These are phyloP conservation scores for Argyrosomus regius DNA, from an alignment of 2,797 vertebrate genomes.

Conservation along the genomic window DNA sequence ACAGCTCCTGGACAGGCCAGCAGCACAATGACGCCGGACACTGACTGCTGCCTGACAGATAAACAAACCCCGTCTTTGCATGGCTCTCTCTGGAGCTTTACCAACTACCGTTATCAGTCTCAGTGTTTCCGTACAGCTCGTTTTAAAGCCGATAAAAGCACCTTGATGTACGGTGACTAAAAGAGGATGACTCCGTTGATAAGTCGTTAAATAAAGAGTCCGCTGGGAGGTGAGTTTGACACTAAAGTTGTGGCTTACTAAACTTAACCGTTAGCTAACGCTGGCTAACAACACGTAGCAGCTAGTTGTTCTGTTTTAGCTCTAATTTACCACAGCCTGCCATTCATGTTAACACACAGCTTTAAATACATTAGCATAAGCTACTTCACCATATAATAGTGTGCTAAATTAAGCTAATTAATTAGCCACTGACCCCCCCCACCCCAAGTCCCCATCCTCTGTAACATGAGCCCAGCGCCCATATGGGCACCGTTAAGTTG, in stretches of 20 bases:
- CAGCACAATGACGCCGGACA: conserved; percentile 47
- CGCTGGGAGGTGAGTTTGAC: conserved; percentile 71
- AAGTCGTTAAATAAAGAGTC: conserved; percentile 31
- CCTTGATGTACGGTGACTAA: background rate
- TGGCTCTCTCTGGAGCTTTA: conserved; percentile 30
- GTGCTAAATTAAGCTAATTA: conserved; percentile 39
- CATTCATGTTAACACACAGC: background rate
- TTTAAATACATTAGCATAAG: background rate
- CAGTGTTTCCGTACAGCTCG: accelerated
- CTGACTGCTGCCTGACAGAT: conserved; percentile 51
- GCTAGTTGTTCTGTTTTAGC: background rate
- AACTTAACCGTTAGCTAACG: conserved; percentile 40
- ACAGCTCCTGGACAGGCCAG: conserved; percentile 3
- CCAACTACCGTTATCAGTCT: background rate
- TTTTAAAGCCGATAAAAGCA: background rate
- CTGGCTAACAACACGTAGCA: conserved; percentile 58
- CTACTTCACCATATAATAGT: background rate
- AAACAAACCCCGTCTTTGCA: conserved; percentile 65
- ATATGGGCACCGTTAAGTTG: conserved; percentile 14
- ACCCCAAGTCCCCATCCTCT: conserved; percentile 17
- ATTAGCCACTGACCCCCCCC: conserved; percentile 43
- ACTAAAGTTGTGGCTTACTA: conserved; percentile 46
- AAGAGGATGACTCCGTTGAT: conserved; percentile 12
- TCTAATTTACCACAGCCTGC: background rate
- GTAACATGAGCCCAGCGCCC: conserved; percentile 50